Conservation (phyloP, 30 jellyfish, hydroid and myxozoan genomes). For the Catostylus mosaicus region DNA sequence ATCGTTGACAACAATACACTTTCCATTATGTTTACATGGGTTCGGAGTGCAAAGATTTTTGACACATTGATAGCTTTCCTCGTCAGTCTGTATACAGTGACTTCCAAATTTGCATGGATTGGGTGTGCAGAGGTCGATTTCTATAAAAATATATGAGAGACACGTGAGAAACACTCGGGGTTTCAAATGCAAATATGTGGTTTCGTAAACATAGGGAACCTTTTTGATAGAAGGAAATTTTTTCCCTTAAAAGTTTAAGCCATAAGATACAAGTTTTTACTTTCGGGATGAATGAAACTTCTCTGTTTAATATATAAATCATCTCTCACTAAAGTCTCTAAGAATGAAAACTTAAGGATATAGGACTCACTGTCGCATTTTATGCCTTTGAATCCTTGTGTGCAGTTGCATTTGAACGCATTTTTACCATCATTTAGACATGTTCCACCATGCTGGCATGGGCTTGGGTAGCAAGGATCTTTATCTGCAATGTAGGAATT, state of each 20-base stretch:
- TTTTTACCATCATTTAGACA: slow-evolving; percentile 75
- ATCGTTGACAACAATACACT: slow-evolving; percentile 96
- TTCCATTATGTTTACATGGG: slow-evolving; percentile 92
- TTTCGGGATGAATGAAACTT: too few species aligned
- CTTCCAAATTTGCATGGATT: slow-evolving; percentile 98
- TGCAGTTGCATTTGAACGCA: slow-evolving; percentile 86
- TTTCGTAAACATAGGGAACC: not conserved
- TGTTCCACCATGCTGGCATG: slow-evolving; percentile 83
- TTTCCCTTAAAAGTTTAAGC: too few species aligned
- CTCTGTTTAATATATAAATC: too few species aligned
- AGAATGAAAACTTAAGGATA: not conserved
- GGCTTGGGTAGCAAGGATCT: slow-evolving; percentile 96
- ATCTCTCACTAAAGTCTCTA: too few species aligned
- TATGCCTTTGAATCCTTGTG: slow-evolving; percentile 92
- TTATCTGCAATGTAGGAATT: slow-evolving; percentile 34
- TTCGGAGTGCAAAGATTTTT: slow-evolving; percentile 94
- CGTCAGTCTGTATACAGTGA: slow-evolving; percentile 97
- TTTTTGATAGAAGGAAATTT: not conserved
- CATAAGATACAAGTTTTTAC: too few species aligned
- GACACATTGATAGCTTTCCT: slow-evolving; percentile 95
- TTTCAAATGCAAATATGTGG: not conserved
- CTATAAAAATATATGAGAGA: slow-evolving; percentile 17
- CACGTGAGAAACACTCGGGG: not conserved
- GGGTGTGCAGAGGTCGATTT: slow-evolving; percentile 92
- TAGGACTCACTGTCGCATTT: slow-evolving; percentile 80